These are phyloP conservation scores for Hiodon alosoides DNA, from an alignment of 2,113 vertebrate genomes.

Conservation along the genomic window DNA sequence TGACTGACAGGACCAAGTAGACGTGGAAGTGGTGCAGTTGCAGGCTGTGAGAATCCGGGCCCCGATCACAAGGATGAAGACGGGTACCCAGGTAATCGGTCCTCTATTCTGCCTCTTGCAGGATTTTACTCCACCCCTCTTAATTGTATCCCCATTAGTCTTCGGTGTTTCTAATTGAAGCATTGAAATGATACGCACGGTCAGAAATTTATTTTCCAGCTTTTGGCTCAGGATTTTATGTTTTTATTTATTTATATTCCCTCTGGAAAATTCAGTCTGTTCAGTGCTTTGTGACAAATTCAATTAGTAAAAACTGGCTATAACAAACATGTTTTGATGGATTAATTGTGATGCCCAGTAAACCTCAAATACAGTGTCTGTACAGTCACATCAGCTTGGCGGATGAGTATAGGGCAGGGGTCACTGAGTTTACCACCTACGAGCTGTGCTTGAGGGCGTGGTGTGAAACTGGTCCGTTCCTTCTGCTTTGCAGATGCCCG, in stretches of 20 bases:
- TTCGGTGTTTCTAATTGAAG: too few relatives aligned
- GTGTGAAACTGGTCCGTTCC: neutral
- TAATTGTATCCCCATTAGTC: neutral
- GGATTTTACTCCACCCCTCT: neutral
- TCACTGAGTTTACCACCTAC: neutral
- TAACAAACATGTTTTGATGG: too few relatives aligned
- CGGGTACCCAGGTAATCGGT: conserved; percentile 68
- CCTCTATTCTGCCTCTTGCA: neutral
- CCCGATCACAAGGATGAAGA: conserved; percentile 85
- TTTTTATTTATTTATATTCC: too few relatives aligned
- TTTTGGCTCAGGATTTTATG: too few relatives aligned
- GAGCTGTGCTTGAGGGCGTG: neutral
- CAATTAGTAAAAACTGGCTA: too few relatives aligned
- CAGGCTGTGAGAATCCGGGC: conserved; percentile 77
- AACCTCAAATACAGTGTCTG: too few relatives aligned
- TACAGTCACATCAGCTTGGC: neutral
- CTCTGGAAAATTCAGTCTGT: too few relatives aligned
- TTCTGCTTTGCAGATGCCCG: conserved; percentile 66
- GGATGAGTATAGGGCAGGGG: neutral
- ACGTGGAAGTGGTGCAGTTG: conserved; percentile 83
- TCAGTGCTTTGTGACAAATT: too few relatives aligned
- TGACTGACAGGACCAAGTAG: conserved; percentile 73
- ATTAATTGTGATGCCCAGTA: too few relatives aligned
- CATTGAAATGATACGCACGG: too few relatives aligned
- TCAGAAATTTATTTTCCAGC: too few relatives aligned